Conservation (phyloP, 2,888 invertebrate genomes). For the Pilophorus perplexus region DNA sequence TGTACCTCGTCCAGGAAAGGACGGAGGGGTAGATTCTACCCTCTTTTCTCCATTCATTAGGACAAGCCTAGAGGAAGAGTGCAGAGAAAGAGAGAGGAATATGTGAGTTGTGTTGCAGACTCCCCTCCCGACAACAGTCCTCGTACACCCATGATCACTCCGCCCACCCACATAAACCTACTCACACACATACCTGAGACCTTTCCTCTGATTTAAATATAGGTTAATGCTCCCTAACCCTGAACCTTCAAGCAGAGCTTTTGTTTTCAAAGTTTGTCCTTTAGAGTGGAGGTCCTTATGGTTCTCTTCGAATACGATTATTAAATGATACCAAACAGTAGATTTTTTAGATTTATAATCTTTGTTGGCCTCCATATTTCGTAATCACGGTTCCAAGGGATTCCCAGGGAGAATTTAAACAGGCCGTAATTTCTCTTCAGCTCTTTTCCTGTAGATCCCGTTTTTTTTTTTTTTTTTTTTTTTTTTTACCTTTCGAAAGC, state of each 20-base stretch:
- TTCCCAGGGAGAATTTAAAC: no score
- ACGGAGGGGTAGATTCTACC: not conserved
- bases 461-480: no score
- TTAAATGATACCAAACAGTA: no score
- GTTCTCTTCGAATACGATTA: no score
- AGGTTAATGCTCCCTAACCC: slow-evolving; percentile 40
- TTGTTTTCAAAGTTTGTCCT: slow-evolving; percentile 28
- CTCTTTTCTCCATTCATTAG: slow-evolving; percentile 22
- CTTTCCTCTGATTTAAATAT: slow-evolving; percentile 37
- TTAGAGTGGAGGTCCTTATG: not conserved
- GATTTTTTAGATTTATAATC: no score
- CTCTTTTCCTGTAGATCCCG: no score
- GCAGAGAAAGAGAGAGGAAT: not conserved
- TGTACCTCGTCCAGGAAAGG: no score
- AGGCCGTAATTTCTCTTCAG: no score
- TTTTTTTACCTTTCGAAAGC: no score
- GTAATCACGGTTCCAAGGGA: no score
- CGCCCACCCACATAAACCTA: not conserved
- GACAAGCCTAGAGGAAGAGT: no score
- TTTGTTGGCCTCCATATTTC: no score
- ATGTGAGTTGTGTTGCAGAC: not conserved
- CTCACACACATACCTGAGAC: slow-evolving; percentile 7
- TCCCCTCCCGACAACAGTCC: not conserved
- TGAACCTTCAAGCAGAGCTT: slow-evolving; percentile 33
- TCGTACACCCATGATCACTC: not conserved